Conservation (phyloP, 2,113 vertebrate species). For the Isurus oxyrinchus region DNA sequence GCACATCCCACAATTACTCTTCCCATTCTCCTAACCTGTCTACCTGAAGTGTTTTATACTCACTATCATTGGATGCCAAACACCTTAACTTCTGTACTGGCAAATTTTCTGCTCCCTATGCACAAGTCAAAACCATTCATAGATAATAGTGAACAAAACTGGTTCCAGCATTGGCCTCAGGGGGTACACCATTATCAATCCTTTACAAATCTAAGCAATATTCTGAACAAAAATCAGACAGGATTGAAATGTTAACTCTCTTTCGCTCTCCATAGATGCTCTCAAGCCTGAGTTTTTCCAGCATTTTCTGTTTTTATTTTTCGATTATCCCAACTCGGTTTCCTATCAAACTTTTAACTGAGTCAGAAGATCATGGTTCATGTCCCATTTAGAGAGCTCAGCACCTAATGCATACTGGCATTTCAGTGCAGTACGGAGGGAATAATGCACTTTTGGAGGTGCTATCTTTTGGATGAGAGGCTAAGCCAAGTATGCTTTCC, state of each 20-base stretch:
- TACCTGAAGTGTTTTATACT: background rate
- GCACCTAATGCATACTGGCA: too few relatives aligned
- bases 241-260: too few relatives aligned
- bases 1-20: background rate
- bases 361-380: too few relatives aligned
- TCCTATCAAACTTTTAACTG: background rate
- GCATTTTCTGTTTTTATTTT: too few relatives aligned
- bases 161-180: background rate
- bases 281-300: too few relatives aligned
- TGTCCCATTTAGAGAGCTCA: background rate
- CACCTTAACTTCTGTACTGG: background rate
- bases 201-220: background rate
- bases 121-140: background rate
- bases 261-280: too few relatives aligned
- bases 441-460: too few relatives aligned
- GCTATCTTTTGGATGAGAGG: background rate
- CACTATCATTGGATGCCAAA: background rate
- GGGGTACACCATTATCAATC: background rate
- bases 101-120: background rate
- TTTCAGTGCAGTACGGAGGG: too few relatives aligned
- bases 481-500: background rate
- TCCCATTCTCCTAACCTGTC: background rate
- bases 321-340: background rate
- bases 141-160: background rate
- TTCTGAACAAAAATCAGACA: too few relatives aligned